phyloP scores from a whole-genome alignment of 2,888 invertebrate species.

The Macrosoma leucophasiata region DNA sequence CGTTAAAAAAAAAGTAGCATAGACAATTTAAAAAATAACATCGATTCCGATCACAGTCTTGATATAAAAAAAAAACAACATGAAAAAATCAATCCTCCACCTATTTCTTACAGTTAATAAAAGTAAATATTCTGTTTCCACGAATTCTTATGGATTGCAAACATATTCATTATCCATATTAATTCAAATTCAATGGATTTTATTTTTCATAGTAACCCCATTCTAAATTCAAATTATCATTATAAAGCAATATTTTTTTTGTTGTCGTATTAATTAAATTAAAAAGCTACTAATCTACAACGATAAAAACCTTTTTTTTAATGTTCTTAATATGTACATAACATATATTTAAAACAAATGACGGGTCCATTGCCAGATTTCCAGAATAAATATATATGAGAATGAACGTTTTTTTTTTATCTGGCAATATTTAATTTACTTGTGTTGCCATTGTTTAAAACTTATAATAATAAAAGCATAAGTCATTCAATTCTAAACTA shows the following conservation, averaged over 20 bases:
- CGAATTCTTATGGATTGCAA: slow-evolving; percentile 49
- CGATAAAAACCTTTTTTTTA: slow-evolving; percentile 38
- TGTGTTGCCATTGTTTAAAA: slow-evolving; percentile 28
- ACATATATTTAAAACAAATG: slow-evolving; percentile 9
- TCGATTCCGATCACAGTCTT: slow-evolving; percentile 39
- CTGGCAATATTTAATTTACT: slow-evolving; percentile 17
- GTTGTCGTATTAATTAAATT: slow-evolving; percentile 43
- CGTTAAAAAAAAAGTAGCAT: slow-evolving; percentile 30
- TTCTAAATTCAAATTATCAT: slow-evolving; percentile 33
- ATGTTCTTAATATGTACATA: slow-evolving; percentile 34
- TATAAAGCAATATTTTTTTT: slow-evolving; percentile 38
- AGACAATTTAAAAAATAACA: slow-evolving; percentile 28
- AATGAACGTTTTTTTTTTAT: slow-evolving; percentile 9
- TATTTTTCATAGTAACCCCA: slow-evolving; percentile 23
- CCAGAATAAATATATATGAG: slow-evolving; percentile 18
- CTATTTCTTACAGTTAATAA: slow-evolving; percentile 12
- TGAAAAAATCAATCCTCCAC: slow-evolving; percentile 44
- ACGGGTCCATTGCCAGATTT: too few species aligned
- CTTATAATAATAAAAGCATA: slow-evolving; percentile 32
- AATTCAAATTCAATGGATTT: slow-evolving; percentile 49
- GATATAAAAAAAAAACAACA: slow-evolving; percentile 30
- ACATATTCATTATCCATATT: slow-evolving; percentile 58
- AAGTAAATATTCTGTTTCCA: slow-evolving; percentile 31
- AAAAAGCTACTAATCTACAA: slow-evolving; percentile 47
- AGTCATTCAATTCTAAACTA: slow-evolving; percentile 40